Evolutionary conservation across 2,888 invertebrate species (phyloP).

Genomic region (Chaetogeoica ovagalla): DNA sequence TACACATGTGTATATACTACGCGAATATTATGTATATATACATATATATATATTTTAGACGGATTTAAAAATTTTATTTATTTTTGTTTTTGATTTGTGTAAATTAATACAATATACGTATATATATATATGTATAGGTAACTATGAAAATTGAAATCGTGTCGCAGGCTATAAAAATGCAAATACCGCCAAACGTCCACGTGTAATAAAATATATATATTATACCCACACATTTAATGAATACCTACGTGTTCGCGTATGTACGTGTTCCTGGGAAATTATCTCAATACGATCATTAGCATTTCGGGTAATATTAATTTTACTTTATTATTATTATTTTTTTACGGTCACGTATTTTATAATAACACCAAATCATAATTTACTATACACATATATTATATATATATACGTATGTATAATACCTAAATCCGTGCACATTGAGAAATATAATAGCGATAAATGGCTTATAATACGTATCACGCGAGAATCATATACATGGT

Average conservation of each 20-base stretch:
- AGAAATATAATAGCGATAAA: background rate
- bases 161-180: background rate
- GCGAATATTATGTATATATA: too few relatives aligned
- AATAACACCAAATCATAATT: too few relatives aligned
- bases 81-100: background rate
- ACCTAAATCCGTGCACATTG: too few relatives aligned
- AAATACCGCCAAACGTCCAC: background rate
- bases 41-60: too few relatives aligned
- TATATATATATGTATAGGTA: background rate
- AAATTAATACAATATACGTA: background rate
- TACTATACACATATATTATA: too few relatives aligned
- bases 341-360: background rate
- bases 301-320: constrained; percentile 12
- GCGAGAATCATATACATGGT: too few relatives aligned
- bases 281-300: background rate
- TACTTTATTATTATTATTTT: background rate
- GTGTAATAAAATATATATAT: background rate
- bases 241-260: background rate
- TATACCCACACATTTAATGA: too few relatives aligned
- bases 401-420: too few relatives aligned
- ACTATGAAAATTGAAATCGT: constrained; percentile 1
- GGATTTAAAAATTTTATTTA: too few relatives aligned
- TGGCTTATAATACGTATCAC: background rate
- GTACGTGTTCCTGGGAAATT: constrained; percentile 4
- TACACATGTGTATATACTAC: too few relatives aligned